Evolutionary conservation across 2,888 invertebrate species (phyloP).

Genomic region (Tryphoninae sp.): DNA sequence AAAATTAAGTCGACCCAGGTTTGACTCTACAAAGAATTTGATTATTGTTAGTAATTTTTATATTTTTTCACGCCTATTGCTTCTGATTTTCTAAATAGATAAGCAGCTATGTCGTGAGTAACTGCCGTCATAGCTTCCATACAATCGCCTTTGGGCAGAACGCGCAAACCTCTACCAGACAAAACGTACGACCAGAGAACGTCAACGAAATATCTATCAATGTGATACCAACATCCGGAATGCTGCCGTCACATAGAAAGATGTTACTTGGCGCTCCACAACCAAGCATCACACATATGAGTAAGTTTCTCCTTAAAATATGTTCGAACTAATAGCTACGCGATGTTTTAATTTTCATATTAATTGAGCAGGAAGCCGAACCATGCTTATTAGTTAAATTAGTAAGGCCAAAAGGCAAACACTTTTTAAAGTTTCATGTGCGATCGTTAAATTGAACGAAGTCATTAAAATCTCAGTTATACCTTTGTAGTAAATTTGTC

Average conservation of each 20-base stretch:
- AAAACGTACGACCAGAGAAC: slow-evolving; percentile 65
- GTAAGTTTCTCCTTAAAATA: slow-evolving; percentile 67
- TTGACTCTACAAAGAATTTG: too few relatives aligned
- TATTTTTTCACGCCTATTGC: not conserved
- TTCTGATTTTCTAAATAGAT: slow-evolving; percentile 64
- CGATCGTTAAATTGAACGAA: too few relatives aligned
- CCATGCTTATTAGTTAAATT: too few relatives aligned
- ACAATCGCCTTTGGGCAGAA: slow-evolving; percentile 67
- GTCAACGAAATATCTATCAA: slow-evolving; percentile 77
- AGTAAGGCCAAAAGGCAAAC: too few relatives aligned
- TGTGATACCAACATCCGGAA: slow-evolving; percentile 75
- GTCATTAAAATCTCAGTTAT: too few relatives aligned
- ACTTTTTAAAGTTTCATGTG: too few relatives aligned
- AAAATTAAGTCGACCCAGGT: too few relatives aligned
- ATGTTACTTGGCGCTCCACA: slow-evolving; percentile 76
- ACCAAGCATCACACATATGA: slow-evolving; percentile 74
- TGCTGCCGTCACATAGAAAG: slow-evolving; percentile 75
- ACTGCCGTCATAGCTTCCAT: slow-evolving; percentile 73
- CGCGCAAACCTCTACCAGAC: slow-evolving; percentile 60
- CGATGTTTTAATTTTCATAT: not conserved
- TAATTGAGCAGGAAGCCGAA: too few relatives aligned
- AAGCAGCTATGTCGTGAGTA: slow-evolving; percentile 74
- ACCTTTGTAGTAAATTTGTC: too few relatives aligned
- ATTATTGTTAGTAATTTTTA: too few relatives aligned
- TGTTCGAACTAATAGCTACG: not conserved